A percentile compares a stretch with the other conserved stretches of the same genome.
Evolutionary conservation across 2,113 vertebrate genomes (phyloP).

Genomic region (Otis tarda): DNA sequence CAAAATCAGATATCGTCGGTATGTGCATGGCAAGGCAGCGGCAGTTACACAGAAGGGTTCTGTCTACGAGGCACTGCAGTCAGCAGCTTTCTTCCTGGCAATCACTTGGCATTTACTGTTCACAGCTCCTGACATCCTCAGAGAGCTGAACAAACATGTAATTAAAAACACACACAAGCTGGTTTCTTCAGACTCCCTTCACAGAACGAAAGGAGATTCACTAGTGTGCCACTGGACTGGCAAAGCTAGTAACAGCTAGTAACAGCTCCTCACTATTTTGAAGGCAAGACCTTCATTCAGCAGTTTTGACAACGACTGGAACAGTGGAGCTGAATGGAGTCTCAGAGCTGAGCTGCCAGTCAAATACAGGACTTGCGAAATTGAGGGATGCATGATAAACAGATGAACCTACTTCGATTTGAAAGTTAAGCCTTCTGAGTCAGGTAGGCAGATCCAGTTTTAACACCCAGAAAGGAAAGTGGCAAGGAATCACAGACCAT

Average conservation of each 20-base stretch:
- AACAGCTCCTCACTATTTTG: background rate
- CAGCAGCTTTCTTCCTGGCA: conserved; percentile 50
- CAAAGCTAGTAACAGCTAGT: background rate
- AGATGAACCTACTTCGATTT: background rate
- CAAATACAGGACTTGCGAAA: background rate
- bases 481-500: background rate
- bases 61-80: conserved; percentile 13
- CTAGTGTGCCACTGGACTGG: background rate
- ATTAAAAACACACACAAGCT: conserved; percentile 23
- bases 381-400: background rate
- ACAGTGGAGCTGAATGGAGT: background rate
- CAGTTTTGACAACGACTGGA: background rate
- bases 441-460: background rate
- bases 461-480: background rate
- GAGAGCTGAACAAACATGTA: conserved; percentile 22
- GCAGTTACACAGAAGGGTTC: conserved; percentile 49
- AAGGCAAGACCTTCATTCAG: background rate
- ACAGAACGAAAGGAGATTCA: background rate
- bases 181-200: background rate
- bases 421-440: background rate
- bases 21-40: conserved; percentile 47
- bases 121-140: conserved; percentile 52
- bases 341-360: background rate
- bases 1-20: conserved; percentile 56
- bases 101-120: conserved; percentile 54